Base-by-base conservation (phyloP, 2,113 vertebrate genomes). In the Syngnathus floridae region DNA sequence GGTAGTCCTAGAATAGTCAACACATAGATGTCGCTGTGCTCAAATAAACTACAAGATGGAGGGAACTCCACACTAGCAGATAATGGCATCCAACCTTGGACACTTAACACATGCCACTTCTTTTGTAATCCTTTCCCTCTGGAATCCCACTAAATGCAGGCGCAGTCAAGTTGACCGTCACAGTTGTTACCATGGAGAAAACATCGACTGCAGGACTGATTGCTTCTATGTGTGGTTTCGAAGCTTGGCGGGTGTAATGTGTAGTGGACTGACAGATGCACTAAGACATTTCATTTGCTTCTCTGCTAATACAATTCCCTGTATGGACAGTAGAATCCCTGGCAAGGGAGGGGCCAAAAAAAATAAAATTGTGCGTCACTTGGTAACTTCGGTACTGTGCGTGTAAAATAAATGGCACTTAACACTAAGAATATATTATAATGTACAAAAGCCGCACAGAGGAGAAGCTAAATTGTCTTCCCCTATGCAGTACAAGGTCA, bases 341-440 rank as follows among this genome's bases (percentile, higher is more conserved):
- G 64, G 62, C 63, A 73, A 70, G 35, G 59, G 59, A 51, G 71
- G 75, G 67, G 49, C 36, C 38, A 6, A 14, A 36, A 64, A 64
- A 49, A 74, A 69, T 56, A 21, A 71, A 70, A 57, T 85, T 88
- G 88, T 88, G 90, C 84, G 80, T 86, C 84, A 82, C 82, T 83
- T 76, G 80, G 77, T 83, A 81, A 87, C 84, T 88, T 88, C 81
- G 82, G 89, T 81, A 84, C 68, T 81, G 84, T 77, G 78, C 79
- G 84, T 81, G 76, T 82, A 86, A 86, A 86, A 89, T 80, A 87
- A 90, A 91, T 91, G 91, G 91, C 91, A 91, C 90, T 88, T 90
- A 86, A 90, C 83, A 90, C 87, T 87, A 88, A 75, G 84, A 90
- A 86, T 76, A 83, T 80, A 68, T 85, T 74, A 75, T 65, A 86